phyloP scores from a whole-genome alignment of 2,113 vertebrate genomes.

The Stegostoma tigrinum region DNA sequence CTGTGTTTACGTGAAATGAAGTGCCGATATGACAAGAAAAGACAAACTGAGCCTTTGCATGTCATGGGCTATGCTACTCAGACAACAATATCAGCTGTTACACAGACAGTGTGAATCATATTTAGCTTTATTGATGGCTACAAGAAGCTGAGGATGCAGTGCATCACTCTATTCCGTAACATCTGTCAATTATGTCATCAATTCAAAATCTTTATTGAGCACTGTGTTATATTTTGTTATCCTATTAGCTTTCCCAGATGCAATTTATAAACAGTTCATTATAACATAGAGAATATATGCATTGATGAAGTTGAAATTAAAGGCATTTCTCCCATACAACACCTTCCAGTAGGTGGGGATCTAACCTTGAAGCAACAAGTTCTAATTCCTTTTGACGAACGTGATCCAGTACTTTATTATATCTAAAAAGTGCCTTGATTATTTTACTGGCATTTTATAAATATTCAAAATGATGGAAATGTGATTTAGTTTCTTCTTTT shows the following conservation, averaged over 20 bases:
- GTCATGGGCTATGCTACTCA: not conserved
- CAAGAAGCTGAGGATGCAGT: not conserved
- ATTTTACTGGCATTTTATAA: not conserved
- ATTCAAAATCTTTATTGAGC: conserved; percentile 8
- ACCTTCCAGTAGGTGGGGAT: not conserved
- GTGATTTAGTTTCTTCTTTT: not conserved
- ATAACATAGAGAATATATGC: not conserved
- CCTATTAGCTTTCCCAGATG: conserved; percentile 18
- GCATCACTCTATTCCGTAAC: not conserved
- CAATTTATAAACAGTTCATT: not conserved
- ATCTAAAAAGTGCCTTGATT: not conserved
- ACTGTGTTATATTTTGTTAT: not conserved
- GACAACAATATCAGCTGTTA: not conserved
- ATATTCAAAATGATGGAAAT: not conserved
- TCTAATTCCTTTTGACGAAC: not conserved
- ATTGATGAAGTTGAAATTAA: not conserved
- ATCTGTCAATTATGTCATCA: not conserved
- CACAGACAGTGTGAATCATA: not conserved
- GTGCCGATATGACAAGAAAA: not conserved
- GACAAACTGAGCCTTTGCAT: not conserved
- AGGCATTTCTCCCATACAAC: not conserved
- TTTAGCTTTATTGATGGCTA: conserved; percentile 28
- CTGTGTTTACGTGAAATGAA: not conserved
- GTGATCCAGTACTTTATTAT: not conserved
- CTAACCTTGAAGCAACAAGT: conserved; percentile 25